These are phyloP conservation scores for Epizoanthus fatuus DNA, from an alignment of 92 coral and sea anemone genomes.

Conservation along the genomic window DNA sequence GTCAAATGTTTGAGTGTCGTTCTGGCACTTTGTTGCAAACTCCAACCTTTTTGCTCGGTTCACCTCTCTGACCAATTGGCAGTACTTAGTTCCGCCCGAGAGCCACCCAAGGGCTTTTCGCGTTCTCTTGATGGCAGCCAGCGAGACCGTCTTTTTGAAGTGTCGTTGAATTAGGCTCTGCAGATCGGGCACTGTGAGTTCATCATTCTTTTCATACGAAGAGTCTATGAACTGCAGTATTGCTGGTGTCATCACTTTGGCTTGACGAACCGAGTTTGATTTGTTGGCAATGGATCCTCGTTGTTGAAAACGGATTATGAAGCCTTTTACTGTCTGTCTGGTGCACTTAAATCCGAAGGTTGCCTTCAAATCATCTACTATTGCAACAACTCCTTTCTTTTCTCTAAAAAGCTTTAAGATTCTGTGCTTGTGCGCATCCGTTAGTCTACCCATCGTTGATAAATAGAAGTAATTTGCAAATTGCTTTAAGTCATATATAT, in stretches of 20 bases:
- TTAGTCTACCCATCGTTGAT: neutral
- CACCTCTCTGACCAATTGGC: slow-evolving; percentile 61
- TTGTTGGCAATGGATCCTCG: neutral
- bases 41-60: slow-evolving; percentile 55
- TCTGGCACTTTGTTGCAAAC: slow-evolving; percentile 52
- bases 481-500: too few relatives aligned
- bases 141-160: slow-evolving; percentile 36
- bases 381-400: neutral
- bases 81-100: slow-evolving; percentile 57
- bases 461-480: neutral
- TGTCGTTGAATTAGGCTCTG: neutral
- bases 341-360: slow-evolving; percentile 1
- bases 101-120: slow-evolving; percentile 66
- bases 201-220: slow-evolving; percentile 52
- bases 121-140: slow-evolving; percentile 38
- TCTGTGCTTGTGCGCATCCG: neutral
- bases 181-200: slow-evolving; percentile 49
- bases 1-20: slow-evolving; percentile 50
- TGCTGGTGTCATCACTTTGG: slow-evolving; percentile 1
- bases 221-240: slow-evolving; percentile 15
- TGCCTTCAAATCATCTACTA: neutral
- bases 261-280: neutral
- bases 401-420: neutral
- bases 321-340: slow-evolving; percentile 5
- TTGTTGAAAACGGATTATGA: slow-evolving; percentile 1